Base-by-base conservation (phyloP, 92 coral and sea anemone genomes). In the Palythoa grandis region DNA sequence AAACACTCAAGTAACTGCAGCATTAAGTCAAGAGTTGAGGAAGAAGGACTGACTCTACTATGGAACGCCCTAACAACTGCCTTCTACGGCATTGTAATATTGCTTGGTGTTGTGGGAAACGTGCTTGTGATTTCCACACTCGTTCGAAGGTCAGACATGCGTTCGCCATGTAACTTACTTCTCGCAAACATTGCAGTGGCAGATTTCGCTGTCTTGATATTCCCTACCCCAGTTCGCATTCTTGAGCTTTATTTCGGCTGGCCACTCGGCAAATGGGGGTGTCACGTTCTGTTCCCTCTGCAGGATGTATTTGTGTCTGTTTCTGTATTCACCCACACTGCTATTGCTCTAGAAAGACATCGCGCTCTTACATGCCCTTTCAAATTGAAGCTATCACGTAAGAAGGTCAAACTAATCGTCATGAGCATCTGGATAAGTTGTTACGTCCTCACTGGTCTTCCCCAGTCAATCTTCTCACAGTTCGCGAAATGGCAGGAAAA, bases 231-330 rank as follows among this genome's bases (percentile, higher is more conserved):
- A 8, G 52, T 94, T 37, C 85, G 95, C 9, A 83, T 94, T 38
- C 83, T 92, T 15, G 93, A 92, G 63, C 80, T 83, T 74, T 70
- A 85, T 17, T 43, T 70, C 5, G 98, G 95, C 11, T 94, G 98
- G 98, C 91, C 92, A 4, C 88, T 94, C 12, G 98, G 98, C 17
- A 48, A 92, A 58, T 91, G 92, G 74, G 90, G 92, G 1, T 94
- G 98, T 24, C 90, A 92, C 19, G 76, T 86, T 14, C 39, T 94
- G 16, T 94, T 91, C 16, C 89, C 98, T 9, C 48, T 94, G 3
- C 98, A 94, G 69, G 98, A 94, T 50, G 92, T 88, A 40, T 71
- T 94, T 35, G 93, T 88, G 1, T 82, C 92, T 17, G 93, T 90
- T 22, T 92, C 98, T 9, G 98, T 92, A 13, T 74, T 92, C n/a